Evolutionary conservation across 2,797 vertebrate genomes (phyloP), one percentile per base, ranked within the genome.

Genomic region (Halcyon smyrnensis): DNA sequence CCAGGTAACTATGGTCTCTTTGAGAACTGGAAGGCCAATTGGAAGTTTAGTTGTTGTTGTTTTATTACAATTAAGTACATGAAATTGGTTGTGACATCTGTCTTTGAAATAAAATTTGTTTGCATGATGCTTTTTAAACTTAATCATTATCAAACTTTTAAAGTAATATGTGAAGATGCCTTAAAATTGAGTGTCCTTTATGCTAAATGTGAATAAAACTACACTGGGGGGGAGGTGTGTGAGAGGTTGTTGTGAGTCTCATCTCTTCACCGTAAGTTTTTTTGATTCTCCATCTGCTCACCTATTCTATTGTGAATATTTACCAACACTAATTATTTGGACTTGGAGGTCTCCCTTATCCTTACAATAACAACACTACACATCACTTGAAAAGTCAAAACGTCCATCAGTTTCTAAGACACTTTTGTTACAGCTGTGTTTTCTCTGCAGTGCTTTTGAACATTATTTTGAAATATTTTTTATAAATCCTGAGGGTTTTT

Each of bases 1-100:
- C 95, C 99, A 99, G 99, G 99, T 99, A 98, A 94, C 50, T 91
- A 8, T 45, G 50, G 32, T 64, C 60, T 82, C 82, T 70, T 51
- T 90, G 46, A 65, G 41, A 91, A 78, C 25, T 64, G 53, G 39
- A 90, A 92, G 56, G 24, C 28, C 20, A 2, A 21, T 27, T 65
- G 81, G 16, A 18, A 54, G 3, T 89, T 73, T 56, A 77, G 51
- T 62, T 83, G 25, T 27, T 79, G 30, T 11, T 82, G 32, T 5
- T 41, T 76, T 73, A 50, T 56, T 87, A 39, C 34, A 15, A 2
- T 60, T 48, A 78, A 59, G 13, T 78, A 14, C 25, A n/a, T 54
- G 2, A 78, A 62, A 37, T 69, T 18, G 32, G 4, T 57, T 64
- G 30, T 32, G 32, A 48, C 36, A 36, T 16, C 21, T 88, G n/a